These are phyloP conservation scores for Phainopepla nitens DNA, from an alignment of 2,113 vertebrate genomes.

Conservation along the genomic window DNA sequence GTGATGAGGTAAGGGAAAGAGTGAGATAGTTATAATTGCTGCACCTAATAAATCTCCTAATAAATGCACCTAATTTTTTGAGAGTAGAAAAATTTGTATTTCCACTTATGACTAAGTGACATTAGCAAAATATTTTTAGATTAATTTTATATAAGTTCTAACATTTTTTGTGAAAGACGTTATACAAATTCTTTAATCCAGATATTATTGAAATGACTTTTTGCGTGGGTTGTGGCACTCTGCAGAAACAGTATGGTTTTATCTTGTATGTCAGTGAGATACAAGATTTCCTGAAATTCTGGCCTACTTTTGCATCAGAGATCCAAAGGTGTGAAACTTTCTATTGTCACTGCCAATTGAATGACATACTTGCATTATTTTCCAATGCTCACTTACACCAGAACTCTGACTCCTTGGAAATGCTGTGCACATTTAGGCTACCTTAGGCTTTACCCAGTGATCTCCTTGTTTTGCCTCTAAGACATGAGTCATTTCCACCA, in stretches of 20 bases:
- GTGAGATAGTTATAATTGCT: not conserved
- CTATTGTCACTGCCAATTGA: not conserved
- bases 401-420: not conserved
- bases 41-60: not conserved
- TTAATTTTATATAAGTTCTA: not conserved
- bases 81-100: not conserved
- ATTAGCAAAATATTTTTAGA: not conserved
- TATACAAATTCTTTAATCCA: not conserved
- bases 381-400: not conserved
- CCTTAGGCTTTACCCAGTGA: not conserved
- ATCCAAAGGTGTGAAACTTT: not conserved
- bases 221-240: not conserved
- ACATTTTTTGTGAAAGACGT: not conserved
- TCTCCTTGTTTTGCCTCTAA: not conserved
- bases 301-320: not conserved
- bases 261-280: not conserved
- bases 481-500: accelerated
- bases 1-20: conserved; percentile 85
- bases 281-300: not conserved
- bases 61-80: not conserved
- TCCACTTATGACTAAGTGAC: not conserved
- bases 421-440: not conserved
- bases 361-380: not conserved
- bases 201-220: not conserved
- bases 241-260: not conserved